A percentile compares a stretch with the other conserved stretches of the same genome.
These are phyloP conservation scores for Hirudo medicinalis DNA, from an alignment of 1,140 invertebrate genomes.

Conservation along the genomic window DNA sequence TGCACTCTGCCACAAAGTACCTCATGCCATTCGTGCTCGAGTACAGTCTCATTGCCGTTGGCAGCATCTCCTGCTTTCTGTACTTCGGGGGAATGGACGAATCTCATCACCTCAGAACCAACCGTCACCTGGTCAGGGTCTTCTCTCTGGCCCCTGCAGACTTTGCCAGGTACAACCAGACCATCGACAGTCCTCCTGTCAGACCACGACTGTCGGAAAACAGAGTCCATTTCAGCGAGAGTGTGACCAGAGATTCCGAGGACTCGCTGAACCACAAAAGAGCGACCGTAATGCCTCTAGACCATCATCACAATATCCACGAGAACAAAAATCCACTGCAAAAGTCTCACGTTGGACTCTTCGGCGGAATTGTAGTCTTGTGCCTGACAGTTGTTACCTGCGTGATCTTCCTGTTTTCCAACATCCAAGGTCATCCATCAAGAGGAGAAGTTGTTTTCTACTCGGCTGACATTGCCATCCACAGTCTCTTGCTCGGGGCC, in stretches of 20 bases:
- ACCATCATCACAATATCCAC: neutral
- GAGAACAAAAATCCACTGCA: neutral
- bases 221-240: neutral
- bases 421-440: neutral
- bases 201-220: neutral
- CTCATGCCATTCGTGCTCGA: slow-evolving; percentile 22
- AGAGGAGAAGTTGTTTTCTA: neutral
- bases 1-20: slow-evolving; percentile 14
- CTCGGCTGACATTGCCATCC: slow-evolving; percentile 3
- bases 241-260: neutral
- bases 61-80: slow-evolving; percentile 13
- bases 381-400: neutral
- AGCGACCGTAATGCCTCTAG: too few relatives aligned
- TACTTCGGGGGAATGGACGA: slow-evolving; percentile 6
- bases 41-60: slow-evolving; percentile 20
- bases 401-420: slow-evolving; percentile 6
- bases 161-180: slow-evolving; percentile 2
- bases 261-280: neutral
- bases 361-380: slow-evolving; percentile 12
- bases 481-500: neutral
- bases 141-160: slow-evolving; percentile 8
- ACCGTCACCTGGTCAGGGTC: slow-evolving; percentile 8
- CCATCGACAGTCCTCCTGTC: neutral
- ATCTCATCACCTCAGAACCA: neutral
- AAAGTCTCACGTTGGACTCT: slow-evolving; percentile 14